These are phyloP conservation scores for Vulpes vulpes DNA, from an alignment of 2,113 vertebrate genomes.

Conservation along the genomic window DNA sequence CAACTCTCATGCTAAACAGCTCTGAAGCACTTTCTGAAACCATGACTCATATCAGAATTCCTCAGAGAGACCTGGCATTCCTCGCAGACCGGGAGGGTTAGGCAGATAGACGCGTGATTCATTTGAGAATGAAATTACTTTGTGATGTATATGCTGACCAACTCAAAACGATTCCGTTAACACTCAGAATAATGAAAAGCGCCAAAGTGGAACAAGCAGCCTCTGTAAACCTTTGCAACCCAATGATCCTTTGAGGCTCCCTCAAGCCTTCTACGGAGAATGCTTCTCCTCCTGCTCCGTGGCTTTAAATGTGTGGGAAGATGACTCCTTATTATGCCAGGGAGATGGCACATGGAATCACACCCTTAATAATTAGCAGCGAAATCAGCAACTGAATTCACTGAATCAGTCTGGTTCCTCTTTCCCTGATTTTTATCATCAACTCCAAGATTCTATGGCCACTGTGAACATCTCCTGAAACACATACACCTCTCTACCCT, in stretches of 20 bases:
- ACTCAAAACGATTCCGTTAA: slow-evolving; percentile 28
- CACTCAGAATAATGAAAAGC: slow-evolving; percentile 23
- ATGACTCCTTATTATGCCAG: neutral
- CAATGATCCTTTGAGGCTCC: neutral
- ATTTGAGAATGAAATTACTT: slow-evolving; percentile 11
- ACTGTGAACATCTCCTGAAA: neutral
- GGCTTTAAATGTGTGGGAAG: neutral
- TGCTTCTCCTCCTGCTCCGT: neutral
- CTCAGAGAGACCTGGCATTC: neutral
- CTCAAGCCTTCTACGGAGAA: neutral
- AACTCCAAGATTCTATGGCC: neutral
- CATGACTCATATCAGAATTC: slow-evolving; percentile 50
- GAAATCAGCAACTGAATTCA: neutral
- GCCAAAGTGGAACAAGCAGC: neutral
- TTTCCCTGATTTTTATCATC: neutral
- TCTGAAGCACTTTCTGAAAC: slow-evolving; percentile 37
- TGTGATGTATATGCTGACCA: neutral
- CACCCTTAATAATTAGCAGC: neutral
- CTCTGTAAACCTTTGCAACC: neutral
- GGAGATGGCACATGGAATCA: neutral
- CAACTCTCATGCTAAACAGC: neutral
- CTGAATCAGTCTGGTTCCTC: neutral
- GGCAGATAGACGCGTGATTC: neutral
- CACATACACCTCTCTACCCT: neutral
- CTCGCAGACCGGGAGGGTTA: neutral